A percentile compares a stretch with the other conserved stretches of the same genome.
phyloP scores from a whole-genome alignment of 2,113 vertebrate genomes.

The Ornithorhynchus anatinus region DNA sequence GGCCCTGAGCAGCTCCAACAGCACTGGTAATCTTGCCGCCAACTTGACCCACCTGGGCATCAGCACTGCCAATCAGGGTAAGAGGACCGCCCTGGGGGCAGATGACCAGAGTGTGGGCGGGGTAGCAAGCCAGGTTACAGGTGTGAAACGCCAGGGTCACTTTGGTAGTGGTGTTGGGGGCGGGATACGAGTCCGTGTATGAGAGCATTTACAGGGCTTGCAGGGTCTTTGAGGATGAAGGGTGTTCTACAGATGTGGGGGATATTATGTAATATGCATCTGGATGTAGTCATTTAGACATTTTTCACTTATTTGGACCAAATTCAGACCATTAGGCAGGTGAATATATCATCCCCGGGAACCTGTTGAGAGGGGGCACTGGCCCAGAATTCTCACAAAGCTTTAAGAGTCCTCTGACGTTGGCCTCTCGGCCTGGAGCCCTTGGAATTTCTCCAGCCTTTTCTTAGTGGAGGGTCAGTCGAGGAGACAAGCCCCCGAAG shows the following conservation, averaged over 20 bases:
- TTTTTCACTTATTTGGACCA: background rate
- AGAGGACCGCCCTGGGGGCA: constrained; percentile 10
- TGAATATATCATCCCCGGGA: background rate
- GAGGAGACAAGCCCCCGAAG: background rate
- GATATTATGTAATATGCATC: background rate
- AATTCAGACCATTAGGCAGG: background rate
- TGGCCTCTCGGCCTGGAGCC: background rate
- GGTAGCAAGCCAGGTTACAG: background rate
- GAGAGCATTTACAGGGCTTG: too few relatives aligned
- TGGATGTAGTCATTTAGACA: background rate
- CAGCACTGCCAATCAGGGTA: constrained; percentile 84
- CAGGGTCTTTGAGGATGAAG: background rate
- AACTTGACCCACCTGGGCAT: constrained; percentile 94
- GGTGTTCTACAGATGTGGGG: background rate
- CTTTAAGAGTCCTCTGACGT: background rate
- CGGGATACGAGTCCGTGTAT: too few relatives aligned
- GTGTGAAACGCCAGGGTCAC: too few relatives aligned
- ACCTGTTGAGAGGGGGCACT: background rate
- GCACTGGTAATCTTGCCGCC: constrained; percentile 87
- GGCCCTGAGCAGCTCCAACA: constrained; percentile 82
- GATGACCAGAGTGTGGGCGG: background rate
- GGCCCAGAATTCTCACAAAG: background rate
- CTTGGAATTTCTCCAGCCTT: background rate
- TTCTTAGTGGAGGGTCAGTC: background rate
- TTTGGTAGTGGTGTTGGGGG: too few relatives aligned